These are phyloP conservation scores for Hippocampus mohnikei DNA, from an alignment of 2,113 vertebrate genomes.

Conservation along the genomic window DNA sequence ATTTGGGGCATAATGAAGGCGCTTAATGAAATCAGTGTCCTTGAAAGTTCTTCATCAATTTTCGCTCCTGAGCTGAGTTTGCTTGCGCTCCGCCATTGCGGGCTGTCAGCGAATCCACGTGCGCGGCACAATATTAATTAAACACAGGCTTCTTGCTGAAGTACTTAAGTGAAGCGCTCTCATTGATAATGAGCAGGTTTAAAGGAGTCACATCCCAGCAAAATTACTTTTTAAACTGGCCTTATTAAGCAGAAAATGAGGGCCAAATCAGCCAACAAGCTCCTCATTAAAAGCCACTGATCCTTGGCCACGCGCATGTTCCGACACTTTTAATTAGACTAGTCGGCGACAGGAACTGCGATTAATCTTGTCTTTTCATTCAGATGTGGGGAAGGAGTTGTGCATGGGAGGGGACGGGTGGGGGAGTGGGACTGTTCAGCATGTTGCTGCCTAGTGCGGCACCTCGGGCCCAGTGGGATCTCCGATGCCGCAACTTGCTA, in stretches of 20 bases:
- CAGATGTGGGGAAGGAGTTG: conserved; percentile 28
- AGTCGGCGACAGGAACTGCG: conserved; percentile 82
- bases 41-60: conserved; percentile 91
- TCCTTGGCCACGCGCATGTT: conserved; percentile 83
- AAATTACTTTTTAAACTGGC: conserved; percentile 90
- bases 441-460: conserved; percentile 38
- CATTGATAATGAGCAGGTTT: conserved; percentile 88
- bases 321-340: conserved; percentile 89
- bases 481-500: conserved; percentile 37
- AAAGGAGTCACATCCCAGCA: conserved; percentile 83
- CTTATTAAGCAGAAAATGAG: conserved; percentile 94
- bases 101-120: conserved; percentile 82
- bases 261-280: conserved; percentile 88
- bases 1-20: conserved; percentile 80
- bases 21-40: conserved; percentile 88
- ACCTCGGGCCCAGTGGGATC: conserved; percentile 44
- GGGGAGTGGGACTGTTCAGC: conserved; percentile 17
- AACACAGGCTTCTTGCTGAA: conserved; percentile 80
- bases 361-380: conserved; percentile 90
- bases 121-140: conserved; percentile 83
- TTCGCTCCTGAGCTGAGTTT: conserved; percentile 62
- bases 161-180: conserved; percentile 82
- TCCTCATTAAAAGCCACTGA: conserved; percentile 91
- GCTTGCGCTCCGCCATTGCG: conserved; percentile 52
- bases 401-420: not conserved